Base-by-base conservation (phyloP, 2,113 vertebrate species). In the Pteropus alecto region DNA sequence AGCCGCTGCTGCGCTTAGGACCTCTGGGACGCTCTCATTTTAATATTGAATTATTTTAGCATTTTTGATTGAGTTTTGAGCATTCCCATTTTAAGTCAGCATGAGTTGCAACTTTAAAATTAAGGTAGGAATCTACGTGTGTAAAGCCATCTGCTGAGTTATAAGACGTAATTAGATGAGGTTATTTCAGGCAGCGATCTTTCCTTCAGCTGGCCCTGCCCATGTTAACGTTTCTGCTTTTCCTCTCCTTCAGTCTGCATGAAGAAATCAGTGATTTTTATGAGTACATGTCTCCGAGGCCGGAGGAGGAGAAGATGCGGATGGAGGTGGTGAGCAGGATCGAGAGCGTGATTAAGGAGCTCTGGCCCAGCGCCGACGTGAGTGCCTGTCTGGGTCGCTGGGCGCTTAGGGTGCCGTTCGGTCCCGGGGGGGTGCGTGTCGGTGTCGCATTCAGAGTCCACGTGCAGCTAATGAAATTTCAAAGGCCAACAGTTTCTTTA, bases 241-340 rank as follows among this genome's bases (percentile, higher is more conserved):
- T 46, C 48, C 61, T 54, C 86, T 54, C 51, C 84, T 78, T 33
- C 95, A 99, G 99, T 95, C 99, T 99, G 87, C 99, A 99, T 92
- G 99, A 99, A 98, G 99, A 99, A 98, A 99, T 99, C 96, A 99
- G 98, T 93, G 99, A 99, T 97, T 99, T 99, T 96, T 99, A 99
- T 87, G 99, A 99, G 38, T 99, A 99, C 94, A 99, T 99, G 98
- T 99, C 99, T 96, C 48, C 99, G 18, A 98, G 99, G 90, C 99
- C 99, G 0, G 99, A 99, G 98, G 99, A 99, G 93, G 99, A 99
- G 96, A 99, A 98, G 92, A 99, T 99, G 99, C 99, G 99, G 61
- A 98, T 99, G 99, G 99, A 99, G 98, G 99, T 99, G 92, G 99
- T 99, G 93, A 99, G 98, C 97, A 99, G 99, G 97, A 99, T 99